Evolutionary conservation across 2,113 vertebrate genomes (phyloP), one percentile per base, ranked within the genome.

Genomic region (Sapajus apella): DNA sequence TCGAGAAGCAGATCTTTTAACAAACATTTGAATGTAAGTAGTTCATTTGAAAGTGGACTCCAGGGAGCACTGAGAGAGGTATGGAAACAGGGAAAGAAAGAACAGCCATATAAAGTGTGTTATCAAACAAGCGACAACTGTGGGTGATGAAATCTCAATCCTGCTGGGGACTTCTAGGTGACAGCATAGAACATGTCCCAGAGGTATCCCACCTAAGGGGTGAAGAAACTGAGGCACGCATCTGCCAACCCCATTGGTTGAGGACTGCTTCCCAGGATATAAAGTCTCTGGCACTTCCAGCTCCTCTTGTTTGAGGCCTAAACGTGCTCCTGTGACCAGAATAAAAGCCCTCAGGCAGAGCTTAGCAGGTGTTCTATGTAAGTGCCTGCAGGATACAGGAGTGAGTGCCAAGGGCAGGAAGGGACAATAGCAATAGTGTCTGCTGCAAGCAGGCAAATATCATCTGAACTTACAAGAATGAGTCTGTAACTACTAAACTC

Each of bases 11-110:
- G 17, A 77, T 84, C 23, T 30, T 86, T 55, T 43, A 56, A 73
- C n/a, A 50, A 90, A 83, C 27, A 83, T 80, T 80, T 80, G 55
- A 87, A 18, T 47, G 27, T 13, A 61, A 82, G 72, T 14, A 56
- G 4, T 84, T 87, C 77, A 80, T 75, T 32, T 75, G 75, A 73
- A 96, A 87, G 61, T 76, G 56, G 90, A 96, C 76, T 84, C 58
- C 45, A 68, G 64, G 79, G 91, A 76, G 9, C 30, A 81, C 84
- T 55, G 50, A 56, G 11, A 43, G 10, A 68, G 8, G 43, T n/a
- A 40, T 77, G 17, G 64, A 79, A 13, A 70, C 1, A 52, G 43
- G 37, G 35, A 37, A 52, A 43, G 56, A 90, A 84, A 90, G 45
- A 11, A n/a, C 43, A 95, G 35, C 2, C 30, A 30, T 52, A 30